These are phyloP conservation scores for Naso thynnoides DNA, from an alignment of 2,797 vertebrate genomes.

Conservation along the genomic window DNA sequence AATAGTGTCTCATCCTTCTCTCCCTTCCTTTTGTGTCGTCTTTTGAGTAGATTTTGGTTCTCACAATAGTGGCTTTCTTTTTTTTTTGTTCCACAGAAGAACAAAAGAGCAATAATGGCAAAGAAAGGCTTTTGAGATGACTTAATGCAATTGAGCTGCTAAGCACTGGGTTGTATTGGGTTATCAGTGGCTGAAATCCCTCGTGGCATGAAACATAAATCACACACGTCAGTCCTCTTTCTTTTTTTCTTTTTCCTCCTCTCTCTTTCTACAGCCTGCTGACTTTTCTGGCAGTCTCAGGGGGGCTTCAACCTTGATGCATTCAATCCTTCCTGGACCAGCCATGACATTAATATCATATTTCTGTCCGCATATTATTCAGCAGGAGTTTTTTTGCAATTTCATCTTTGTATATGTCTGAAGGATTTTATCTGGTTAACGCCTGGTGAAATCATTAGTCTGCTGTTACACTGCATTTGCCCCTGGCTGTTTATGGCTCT, in stretches of 20 bases:
- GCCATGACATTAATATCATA: conserved; percentile 61
- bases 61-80: conserved; percentile 53
- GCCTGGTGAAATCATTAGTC: background rate
- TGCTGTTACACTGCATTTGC: conserved; percentile 2
- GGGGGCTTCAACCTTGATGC: conserved; percentile 64
- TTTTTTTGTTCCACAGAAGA: conserved; percentile 56
- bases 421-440: conserved; percentile 18
- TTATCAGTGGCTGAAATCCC: conserved; percentile 85
- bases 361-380: conserved; percentile 42
- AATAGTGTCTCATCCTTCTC: conserved; percentile 21
- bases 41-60: conserved; percentile 52
- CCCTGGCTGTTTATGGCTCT: conserved; percentile 3
- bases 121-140: conserved; percentile 70
- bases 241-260: conserved; percentile 9
- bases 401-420: conserved; percentile 12
- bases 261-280: conserved; percentile 54
- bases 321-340: conserved; percentile 49
- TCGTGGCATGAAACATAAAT: conserved; percentile 83
- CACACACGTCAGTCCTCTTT: conserved; percentile 76
- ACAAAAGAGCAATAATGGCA: conserved; percentile 73
- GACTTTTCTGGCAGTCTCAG: conserved; percentile 59
- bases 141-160: conserved; percentile 83
- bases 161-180: conserved; percentile 83
- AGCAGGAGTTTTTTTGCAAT: background rate
- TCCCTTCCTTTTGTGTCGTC: conserved; percentile 28